Evolutionary conservation across 2,888 invertebrate species (phyloP), one percentile per base, ranked within the genome.

Genomic region (Mythimna pallens): DNA sequence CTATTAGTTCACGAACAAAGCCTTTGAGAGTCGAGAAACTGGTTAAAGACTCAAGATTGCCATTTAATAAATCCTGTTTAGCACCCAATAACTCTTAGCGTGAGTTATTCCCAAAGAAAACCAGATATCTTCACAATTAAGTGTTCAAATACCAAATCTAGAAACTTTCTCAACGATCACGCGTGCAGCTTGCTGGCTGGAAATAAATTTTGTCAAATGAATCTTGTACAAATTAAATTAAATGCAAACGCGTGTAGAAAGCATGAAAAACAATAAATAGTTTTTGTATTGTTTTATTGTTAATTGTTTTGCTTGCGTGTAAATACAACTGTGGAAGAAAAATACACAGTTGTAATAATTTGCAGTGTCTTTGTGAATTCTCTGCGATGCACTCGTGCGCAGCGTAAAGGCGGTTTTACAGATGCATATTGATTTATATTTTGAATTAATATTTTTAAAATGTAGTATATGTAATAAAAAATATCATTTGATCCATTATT

Each of bases 281-380:
- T 52, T 47, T n/a, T 74, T 54, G 25, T 72, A 67, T 40, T 65
- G 22, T 75, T 17, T 65, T 70, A 65, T 70, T 63, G 63, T 70
- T 71, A 63, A 75, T 80, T 70, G 69, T 74, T 79, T 78, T 58
- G 59, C 66, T 78, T 58, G 59, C 59, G 54, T 75, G 64, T 63
- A 68, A 57, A 68, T 58, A 65, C 30, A 43, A 43, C 14, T 40
- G 43, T 65, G 10, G 55, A 66, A 52, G 50, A n/a, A 71, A 71
- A 58, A 62, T 69, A 65, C 22, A 34, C 22, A 52, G 61, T 55
- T 74, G 22, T 64, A 66, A 78, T 59, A 52, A 54, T 70, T 70
- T 67, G 43, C 63, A n/a, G 52, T 67, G 75, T 70, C 54, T 67
- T 75, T 68, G 75, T 61, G 70, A 65, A 65, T 66, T 54, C 64